Percentiles rank a stretch among this genome's conserved stretches.
Evolutionary conservation across 30 jellyfish, hydroid and myxozoan species (phyloP).

Genomic region (Mastigias papua): DNA sequence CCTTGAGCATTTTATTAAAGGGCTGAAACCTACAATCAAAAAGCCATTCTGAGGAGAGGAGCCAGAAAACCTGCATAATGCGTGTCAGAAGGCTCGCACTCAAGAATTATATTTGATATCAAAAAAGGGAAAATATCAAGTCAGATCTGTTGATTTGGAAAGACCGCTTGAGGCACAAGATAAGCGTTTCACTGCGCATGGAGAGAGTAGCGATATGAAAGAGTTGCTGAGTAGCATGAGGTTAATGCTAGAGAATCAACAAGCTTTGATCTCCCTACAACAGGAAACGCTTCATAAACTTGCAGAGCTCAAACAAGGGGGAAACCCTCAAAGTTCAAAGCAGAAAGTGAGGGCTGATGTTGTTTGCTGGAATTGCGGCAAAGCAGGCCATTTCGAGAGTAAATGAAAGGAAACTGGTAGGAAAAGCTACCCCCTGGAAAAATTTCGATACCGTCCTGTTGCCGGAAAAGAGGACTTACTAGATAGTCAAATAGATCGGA

Average conservation of each 20-base stretch:
- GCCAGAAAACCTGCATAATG: neutral
- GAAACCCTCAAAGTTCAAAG: neutral
- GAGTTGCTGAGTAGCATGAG: constrained; percentile 4
- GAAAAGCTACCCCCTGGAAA: neutral
- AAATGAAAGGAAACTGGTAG: neutral
- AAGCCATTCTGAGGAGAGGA: neutral
- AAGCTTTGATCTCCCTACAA: neutral
- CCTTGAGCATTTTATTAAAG: neutral
- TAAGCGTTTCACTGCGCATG: neutral
- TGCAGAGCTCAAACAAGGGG: neutral
- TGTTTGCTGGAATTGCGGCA: neutral
- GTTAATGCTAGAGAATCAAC: neutral
- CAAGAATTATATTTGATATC: neutral
- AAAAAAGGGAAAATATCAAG: neutral
- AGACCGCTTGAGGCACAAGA: neutral
- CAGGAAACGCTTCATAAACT: neutral
- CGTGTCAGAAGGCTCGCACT: neutral
- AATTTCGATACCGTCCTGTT: neutral
- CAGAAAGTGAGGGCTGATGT: neutral
- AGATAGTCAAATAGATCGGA: neutral
- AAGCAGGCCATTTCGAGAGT: neutral
- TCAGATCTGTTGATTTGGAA: neutral
- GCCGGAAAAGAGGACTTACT: neutral
- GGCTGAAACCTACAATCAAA: neutral
- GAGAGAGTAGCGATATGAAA: neutral